phyloP scores from a whole-genome alignment of 2,888 invertebrate genomes.

The Ormyrus rosae region DNA sequence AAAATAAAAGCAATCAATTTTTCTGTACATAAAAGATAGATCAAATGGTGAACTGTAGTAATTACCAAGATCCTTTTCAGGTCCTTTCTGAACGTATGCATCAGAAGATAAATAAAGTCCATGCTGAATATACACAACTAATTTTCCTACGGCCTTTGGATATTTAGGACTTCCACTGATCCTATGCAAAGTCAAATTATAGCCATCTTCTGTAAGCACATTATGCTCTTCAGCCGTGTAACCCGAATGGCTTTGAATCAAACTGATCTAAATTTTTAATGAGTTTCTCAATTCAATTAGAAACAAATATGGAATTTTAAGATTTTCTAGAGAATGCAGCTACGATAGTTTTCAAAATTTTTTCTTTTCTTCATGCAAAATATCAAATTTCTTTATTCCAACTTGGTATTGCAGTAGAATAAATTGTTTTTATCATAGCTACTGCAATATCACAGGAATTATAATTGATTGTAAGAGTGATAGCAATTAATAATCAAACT shows the following conservation, averaged over 20 bases:
- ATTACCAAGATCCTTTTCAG: not conserved
- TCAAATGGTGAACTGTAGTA: not conserved
- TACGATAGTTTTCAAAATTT: too few relatives aligned
- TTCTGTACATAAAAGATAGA: not conserved
- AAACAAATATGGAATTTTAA: not conserved
- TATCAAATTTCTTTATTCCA: too few relatives aligned
- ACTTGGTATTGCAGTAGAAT: too few relatives aligned
- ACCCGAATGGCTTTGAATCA: not conserved
- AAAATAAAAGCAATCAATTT: too few relatives aligned
- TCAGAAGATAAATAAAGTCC: not conserved
- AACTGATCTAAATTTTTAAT: not conserved
- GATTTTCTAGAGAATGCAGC: not conserved
- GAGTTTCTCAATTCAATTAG: too few relatives aligned
- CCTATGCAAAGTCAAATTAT: slow-evolving; percentile 5
- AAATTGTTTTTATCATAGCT: too few relatives aligned
- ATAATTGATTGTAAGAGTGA: too few relatives aligned
- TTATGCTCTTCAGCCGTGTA: not conserved
- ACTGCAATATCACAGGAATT: too few relatives aligned
- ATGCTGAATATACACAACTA: not conserved
- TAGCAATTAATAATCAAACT: too few relatives aligned
- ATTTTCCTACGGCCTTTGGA: not conserved
- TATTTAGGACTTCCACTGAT: slow-evolving; percentile 1
- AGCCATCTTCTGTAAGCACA: not conserved
- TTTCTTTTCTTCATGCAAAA: too few relatives aligned
- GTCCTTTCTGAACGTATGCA: not conserved